Evolutionary conservation across 1,140 invertebrate species (phyloP).

Genomic region (Drosophila littoralis): DNA sequence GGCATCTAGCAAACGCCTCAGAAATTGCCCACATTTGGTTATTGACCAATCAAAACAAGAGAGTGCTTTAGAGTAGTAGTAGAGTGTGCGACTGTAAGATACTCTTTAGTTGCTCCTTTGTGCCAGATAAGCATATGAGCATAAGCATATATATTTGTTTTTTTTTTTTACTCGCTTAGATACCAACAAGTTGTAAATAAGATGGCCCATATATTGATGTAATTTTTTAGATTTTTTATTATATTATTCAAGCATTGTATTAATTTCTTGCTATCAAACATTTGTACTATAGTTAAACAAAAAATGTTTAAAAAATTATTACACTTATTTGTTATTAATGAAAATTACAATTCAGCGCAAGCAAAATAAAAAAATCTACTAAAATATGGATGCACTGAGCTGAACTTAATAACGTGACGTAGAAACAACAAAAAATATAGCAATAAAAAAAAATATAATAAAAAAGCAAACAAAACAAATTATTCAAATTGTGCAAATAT

Average conservation of each 20-base stretch:
- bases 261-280: not conserved
- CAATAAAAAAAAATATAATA: slow-evolving; percentile 4
- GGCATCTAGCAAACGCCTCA: slow-evolving; percentile 27
- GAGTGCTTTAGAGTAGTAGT: not conserved
- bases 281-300: not conserved
- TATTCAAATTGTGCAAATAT: slow-evolving; percentile 70
- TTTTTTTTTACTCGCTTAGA: too few relatives aligned
- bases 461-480: slow-evolving; percentile 47
- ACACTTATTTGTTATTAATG: slow-evolving; percentile 63
- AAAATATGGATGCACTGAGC: slow-evolving; percentile 14
- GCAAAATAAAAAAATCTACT: not conserved
- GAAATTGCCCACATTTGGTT: slow-evolving; percentile 8
- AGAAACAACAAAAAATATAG: not conserved
- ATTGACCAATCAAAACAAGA: slow-evolving; percentile 2
- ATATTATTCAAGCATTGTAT: too few relatives aligned
- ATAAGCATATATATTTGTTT: too few relatives aligned
- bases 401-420: not conserved
- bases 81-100: not conserved
- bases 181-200: too few relatives aligned
- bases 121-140: too few relatives aligned
- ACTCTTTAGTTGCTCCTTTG: not conserved
- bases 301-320: slow-evolving; percentile 63
- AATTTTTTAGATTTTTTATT: too few relatives aligned
- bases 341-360: slow-evolving; percentile 63
- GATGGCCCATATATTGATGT: too few relatives aligned